Conservation (phyloP, 2,113 vertebrate species). For the Circaetus cinerascens region DNA sequence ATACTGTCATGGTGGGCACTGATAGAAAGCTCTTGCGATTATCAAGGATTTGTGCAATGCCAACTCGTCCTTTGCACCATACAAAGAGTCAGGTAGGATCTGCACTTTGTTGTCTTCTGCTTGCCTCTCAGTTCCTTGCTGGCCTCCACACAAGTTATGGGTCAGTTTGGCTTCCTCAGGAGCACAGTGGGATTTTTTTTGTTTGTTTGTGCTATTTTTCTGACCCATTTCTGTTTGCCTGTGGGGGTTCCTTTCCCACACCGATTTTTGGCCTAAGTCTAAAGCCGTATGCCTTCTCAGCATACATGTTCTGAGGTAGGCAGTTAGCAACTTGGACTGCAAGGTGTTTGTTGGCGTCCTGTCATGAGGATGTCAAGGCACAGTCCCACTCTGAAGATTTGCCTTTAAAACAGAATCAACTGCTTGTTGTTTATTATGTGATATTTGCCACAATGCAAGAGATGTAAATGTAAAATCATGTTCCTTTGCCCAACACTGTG, state of each 20-base stretch:
- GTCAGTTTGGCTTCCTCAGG: background rate
- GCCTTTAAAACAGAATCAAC: background rate
- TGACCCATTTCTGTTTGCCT: background rate
- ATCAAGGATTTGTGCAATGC: background rate
- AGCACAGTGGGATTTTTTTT: rapidly evolving
- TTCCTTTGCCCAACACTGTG: background rate
- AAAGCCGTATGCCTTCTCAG: background rate
- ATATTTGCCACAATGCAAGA: background rate
- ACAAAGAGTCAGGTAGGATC: background rate
- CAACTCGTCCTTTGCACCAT: background rate
- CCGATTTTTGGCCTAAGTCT: background rate
- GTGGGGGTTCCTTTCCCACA: background rate
- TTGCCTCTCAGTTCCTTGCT: background rate
- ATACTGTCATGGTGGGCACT: background rate
- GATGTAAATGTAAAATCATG: background rate
- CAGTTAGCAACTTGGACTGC: background rate
- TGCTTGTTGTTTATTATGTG: background rate
- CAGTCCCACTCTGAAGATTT: background rate
- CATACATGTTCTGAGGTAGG: background rate
- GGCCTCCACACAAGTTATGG: background rate
- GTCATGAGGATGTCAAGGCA: background rate
- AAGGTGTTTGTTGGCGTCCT: background rate
- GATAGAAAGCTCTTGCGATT: background rate
- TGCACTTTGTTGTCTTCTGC: background rate
- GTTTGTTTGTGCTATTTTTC: background rate